These are phyloP conservation scores for Strigops habroptila DNA, from an alignment of 2,113 vertebrate species.

Conservation along the genomic window DNA sequence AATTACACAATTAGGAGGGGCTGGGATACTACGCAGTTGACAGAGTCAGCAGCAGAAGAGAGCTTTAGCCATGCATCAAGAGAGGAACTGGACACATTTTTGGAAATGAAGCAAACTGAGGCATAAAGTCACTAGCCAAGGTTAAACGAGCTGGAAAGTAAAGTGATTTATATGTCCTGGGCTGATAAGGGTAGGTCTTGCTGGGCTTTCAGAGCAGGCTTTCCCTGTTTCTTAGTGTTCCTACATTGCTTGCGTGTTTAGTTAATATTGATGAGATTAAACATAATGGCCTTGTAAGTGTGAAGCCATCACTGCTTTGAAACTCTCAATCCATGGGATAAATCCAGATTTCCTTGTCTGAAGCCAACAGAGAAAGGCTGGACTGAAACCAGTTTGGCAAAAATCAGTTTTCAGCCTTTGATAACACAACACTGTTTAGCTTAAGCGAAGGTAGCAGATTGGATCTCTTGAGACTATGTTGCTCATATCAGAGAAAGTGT, in stretches of 20 bases:
- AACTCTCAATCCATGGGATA: neutral
- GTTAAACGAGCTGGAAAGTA: slow-evolving; percentile 41
- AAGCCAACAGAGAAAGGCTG: neutral
- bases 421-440: neutral
- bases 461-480: neutral
- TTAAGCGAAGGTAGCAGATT: neutral
- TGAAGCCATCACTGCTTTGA: neutral
- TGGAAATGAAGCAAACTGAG: slow-evolving; percentile 38
- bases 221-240: neutral
- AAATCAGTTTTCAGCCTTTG: neutral
- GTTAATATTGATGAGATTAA: neutral
- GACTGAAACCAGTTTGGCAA: neutral
- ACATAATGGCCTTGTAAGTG: slow-evolving; percentile 2
- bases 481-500: neutral
- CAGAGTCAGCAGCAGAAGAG: slow-evolving; percentile 3
- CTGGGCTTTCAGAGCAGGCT: neutral
- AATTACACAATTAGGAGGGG: slow-evolving; percentile 44
- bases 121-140: slow-evolving; percentile 7
- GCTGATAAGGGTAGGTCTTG: slow-evolving; percentile 2
- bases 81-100: slow-evolving; percentile 36
- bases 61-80: slow-evolving; percentile 27
- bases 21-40: slow-evolving; percentile 16
- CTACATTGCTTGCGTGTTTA: neutral
- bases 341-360: neutral
- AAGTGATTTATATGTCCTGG: slow-evolving; percentile 7